Percentiles rank a stretch among this genome's conserved stretches.
phyloP scores from a whole-genome alignment of 23 tunicate species.

The Diplosoma virens region DNA sequence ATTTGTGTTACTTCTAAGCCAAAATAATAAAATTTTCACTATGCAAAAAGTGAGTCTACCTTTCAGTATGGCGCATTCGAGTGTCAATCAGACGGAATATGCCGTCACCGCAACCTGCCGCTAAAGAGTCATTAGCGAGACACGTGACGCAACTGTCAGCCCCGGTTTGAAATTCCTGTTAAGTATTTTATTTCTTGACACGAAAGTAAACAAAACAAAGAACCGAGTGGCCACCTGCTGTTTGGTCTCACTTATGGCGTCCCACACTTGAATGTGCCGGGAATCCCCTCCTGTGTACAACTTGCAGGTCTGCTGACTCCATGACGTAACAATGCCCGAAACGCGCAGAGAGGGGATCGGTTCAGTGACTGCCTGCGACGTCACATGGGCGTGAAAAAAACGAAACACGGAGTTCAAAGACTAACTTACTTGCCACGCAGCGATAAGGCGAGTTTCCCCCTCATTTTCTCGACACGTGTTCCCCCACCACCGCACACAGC shows the following conservation, averaged over 20 bases:
- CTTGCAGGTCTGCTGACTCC: conserved; percentile 52
- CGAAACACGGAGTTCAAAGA: no score
- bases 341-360: conserved; percentile 37
- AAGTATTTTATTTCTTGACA: no score
- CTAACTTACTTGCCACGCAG: no score
- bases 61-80: conserved; percentile 43
- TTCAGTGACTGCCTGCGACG: conserved; percentile 64
- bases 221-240: conserved; percentile 31
- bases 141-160: conserved; percentile 78
- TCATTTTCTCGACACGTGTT: no score
- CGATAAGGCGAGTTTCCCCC: no score
- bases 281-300: conserved; percentile 77
- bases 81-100: conserved; percentile 70
- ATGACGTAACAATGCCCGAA: conserved; percentile 55
- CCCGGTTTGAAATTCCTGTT: conserved; percentile 78
- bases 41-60: no score
- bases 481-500: no score
- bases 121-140: conserved; percentile 33
- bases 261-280: conserved; percentile 69
- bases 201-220: neutral
- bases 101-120: conserved; percentile 87
- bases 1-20: no score
- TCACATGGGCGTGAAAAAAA: no score
- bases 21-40: no score
- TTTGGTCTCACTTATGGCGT: conserved; percentile 48